These are phyloP conservation scores for Oncorhynchus kisutch DNA, from an alignment of 2,113 vertebrate genomes.

Conservation along the genomic window DNA sequence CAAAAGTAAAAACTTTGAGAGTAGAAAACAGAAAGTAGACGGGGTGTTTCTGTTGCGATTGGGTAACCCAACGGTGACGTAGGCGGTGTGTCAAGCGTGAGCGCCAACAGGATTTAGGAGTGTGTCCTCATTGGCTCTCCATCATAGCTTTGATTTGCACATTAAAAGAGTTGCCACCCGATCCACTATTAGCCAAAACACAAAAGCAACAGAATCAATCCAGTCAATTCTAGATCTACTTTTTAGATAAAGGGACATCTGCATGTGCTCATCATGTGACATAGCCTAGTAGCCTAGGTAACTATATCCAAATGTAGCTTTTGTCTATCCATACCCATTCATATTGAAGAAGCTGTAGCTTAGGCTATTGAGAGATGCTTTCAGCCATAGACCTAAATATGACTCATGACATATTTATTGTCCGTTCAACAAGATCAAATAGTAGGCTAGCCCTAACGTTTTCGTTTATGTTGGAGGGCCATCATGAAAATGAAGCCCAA, in stretches of 20 bases:
- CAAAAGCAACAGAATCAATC: slow-evolving; percentile 50
- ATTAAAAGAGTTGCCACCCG: slow-evolving; percentile 55
- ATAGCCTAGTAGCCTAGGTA: slow-evolving; percentile 7
- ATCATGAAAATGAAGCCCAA: no score
- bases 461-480: no score
- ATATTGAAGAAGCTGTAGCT: neutral
- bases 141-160: slow-evolving; percentile 55
- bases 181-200: slow-evolving; percentile 31
- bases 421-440: slow-evolving; percentile 23
- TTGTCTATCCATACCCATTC: neutral
- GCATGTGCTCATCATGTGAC: slow-evolving; percentile 20
- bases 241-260: slow-evolving; percentile 44
- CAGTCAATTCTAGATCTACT: slow-evolving; percentile 52
- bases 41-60: slow-evolving; percentile 55
- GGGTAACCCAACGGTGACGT: slow-evolving; percentile 57
- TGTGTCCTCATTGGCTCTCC: slow-evolving; percentile 62
- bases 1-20: slow-evolving; percentile 70
- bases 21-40: slow-evolving; percentile 46
- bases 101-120: slow-evolving; percentile 35
- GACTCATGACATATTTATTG: slow-evolving; percentile 26
- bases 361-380: neutral
- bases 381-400: slow-evolving; percentile 2
- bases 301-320: neutral
- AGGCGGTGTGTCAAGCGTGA: slow-evolving; percentile 23
- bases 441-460: no score